Conservation (phyloP, 2,113 vertebrate species). For the Phrynocephalus versicolor region DNA sequence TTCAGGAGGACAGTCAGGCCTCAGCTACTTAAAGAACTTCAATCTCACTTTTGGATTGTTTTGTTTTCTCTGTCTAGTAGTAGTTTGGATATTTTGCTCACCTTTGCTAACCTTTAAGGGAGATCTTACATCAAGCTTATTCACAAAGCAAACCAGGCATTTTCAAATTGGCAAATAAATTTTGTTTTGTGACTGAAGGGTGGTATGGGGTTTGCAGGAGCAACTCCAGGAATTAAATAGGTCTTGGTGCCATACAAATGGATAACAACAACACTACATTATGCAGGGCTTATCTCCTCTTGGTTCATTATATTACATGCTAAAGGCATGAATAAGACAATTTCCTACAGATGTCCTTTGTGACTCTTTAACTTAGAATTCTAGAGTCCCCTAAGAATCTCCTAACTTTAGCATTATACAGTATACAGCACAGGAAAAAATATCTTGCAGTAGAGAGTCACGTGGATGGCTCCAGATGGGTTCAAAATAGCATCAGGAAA, state of each 20-base stretch:
- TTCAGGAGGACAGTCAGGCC: not conserved
- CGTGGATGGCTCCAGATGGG: not conserved
- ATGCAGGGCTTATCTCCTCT: constrained; percentile 25
- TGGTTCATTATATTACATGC: constrained; percentile 23
- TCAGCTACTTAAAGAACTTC: not conserved
- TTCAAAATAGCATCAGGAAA: constrained; percentile 7
- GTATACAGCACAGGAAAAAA: not conserved
- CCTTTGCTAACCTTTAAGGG: not conserved
- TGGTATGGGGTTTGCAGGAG: not conserved
- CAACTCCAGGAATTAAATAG: constrained; percentile 19
- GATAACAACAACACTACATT: constrained; percentile 20
- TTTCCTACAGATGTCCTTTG: constrained; percentile 1
- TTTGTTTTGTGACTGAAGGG: constrained; percentile 3
- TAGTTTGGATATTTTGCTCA: constrained; percentile 1
- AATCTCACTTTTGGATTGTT: not conserved
- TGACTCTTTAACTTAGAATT: constrained; percentile 6
- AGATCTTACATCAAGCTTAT: constrained; percentile 2
- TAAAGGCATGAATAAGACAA: constrained; percentile 24
- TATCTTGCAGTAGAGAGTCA: not conserved
- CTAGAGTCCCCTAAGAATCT: not conserved
- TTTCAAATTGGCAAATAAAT: constrained; percentile 21
- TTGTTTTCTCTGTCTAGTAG: not conserved
- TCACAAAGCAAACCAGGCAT: constrained; percentile 24
- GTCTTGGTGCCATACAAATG: constrained; percentile 16
- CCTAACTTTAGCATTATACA: constrained; percentile 9